Evolutionary conservation across 2,888 invertebrate species (phyloP).

Genomic region (Cetonia aurata): DNA sequence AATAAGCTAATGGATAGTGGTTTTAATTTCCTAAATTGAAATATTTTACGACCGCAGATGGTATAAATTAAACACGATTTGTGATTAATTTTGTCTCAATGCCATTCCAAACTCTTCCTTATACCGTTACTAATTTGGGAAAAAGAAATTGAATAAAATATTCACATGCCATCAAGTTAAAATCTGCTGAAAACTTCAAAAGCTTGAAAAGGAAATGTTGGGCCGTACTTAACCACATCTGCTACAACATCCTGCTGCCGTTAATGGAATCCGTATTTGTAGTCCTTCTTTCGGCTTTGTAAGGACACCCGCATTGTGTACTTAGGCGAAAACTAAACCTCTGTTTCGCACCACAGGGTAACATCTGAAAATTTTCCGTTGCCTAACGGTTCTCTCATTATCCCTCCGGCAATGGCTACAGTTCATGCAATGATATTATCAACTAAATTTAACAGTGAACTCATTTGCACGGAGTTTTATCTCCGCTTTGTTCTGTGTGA

Average conservation of each 20-base stretch:
- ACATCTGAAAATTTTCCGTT: constrained; percentile 1
- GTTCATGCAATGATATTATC: constrained; percentile 19
- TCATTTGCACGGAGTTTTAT: constrained; percentile 17
- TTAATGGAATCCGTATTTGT: constrained; percentile 7
- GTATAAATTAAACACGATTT: too few relatives aligned
- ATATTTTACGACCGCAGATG: too few relatives aligned
- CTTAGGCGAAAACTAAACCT: neutral
- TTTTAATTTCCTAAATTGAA: constrained; percentile 13
- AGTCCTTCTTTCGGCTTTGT: neutral
- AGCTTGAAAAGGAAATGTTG: too few relatives aligned
- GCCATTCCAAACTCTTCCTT: too few relatives aligned
- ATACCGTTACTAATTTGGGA: too few relatives aligned
- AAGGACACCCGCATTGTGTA: neutral
- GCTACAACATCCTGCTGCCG: neutral
- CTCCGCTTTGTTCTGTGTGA: neutral
- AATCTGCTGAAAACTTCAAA: too few relatives aligned
- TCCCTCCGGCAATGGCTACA: constrained; percentile 3
- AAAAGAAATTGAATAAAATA: too few relatives aligned
- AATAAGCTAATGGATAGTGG: constrained; percentile 20
- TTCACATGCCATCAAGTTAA: too few relatives aligned
- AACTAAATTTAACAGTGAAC: constrained; percentile 4
- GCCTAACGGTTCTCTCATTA: constrained; percentile 8
- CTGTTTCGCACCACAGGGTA: neutral
- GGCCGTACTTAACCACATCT: neutral
- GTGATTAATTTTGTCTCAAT: too few relatives aligned